These are phyloP conservation scores for Amaurobius ferox DNA, from an alignment of 2,888 invertebrate species.

Conservation along the genomic window DNA sequence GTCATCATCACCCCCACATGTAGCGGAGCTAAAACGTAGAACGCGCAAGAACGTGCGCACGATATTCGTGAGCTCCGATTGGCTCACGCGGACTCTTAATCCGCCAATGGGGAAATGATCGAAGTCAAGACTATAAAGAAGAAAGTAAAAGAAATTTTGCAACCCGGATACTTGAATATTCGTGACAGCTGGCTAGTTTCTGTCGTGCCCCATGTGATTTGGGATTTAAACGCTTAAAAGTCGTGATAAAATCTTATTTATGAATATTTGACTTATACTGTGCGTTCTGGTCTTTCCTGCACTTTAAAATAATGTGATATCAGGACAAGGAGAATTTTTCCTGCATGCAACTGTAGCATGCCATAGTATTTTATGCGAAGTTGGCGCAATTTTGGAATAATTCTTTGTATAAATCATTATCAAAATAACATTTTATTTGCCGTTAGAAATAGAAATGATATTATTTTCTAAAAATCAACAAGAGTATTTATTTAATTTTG, in stretches of 20 bases:
- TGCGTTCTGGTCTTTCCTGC: too few relatives aligned
- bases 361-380: too few relatives aligned
- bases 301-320: too few relatives aligned
- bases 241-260: neutral
- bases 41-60: neutral
- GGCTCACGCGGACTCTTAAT: neutral
- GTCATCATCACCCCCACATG: slow-evolving; percentile 3
- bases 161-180: neutral
- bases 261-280: too few relatives aligned
- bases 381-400: too few relatives aligned
- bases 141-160: neutral
- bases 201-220: neutral
- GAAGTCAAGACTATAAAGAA: neutral
- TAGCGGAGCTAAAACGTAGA: neutral
- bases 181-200: neutral
- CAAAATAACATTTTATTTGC: too few relatives aligned
- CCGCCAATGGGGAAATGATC: neutral
- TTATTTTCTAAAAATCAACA: too few relatives aligned
- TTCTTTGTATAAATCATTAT: too few relatives aligned
- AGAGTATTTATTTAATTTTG: too few relatives aligned
- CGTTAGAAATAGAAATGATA: too few relatives aligned
- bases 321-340: too few relatives aligned
- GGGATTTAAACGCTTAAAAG: neutral
- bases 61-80: slow-evolving; percentile 3
- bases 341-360: too few relatives aligned